These are phyloP conservation scores for Paraplagusia blochii DNA, from an alignment of 2,113 vertebrate species.

Conservation along the genomic window DNA sequence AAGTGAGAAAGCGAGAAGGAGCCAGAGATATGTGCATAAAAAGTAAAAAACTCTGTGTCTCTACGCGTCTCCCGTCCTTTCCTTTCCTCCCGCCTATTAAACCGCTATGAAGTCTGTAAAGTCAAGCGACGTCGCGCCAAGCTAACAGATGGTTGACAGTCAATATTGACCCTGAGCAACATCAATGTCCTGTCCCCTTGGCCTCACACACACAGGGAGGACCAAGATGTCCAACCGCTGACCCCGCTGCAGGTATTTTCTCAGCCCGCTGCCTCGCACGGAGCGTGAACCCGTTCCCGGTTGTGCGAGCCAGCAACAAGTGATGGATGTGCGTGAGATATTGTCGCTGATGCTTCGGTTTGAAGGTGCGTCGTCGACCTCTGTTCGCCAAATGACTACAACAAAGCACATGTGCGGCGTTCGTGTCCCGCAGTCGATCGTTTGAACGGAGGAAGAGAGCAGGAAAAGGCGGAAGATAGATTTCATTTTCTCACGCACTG, in stretches of 20 bases:
- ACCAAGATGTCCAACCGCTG: conserved; percentile 38
- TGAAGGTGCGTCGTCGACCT: conserved; percentile 54
- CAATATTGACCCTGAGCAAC: conserved; percentile 69
- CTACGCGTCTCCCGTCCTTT: conserved; percentile 16
- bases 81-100: conserved; percentile 24
- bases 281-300: conserved; percentile 48
- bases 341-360: conserved; percentile 61
- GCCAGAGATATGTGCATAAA: conserved; percentile 1
- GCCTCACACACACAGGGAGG: conserved; percentile 44
- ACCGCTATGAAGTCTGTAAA: conserved; percentile 50
- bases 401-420: conserved; percentile 33
- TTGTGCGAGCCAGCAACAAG: conserved; percentile 26
- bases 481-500: conserved; percentile 23
- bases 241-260: conserved; percentile 67
- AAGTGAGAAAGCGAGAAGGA: neutral
- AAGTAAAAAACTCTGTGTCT: conserved; percentile 24
- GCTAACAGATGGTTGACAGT: conserved; percentile 68
- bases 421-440: conserved; percentile 22
- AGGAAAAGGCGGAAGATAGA: conserved; percentile 12
- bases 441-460: conserved; percentile 23
- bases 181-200: conserved; percentile 38
- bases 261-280: conserved; percentile 55
- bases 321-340: conserved; percentile 62
- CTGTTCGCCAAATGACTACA: conserved; percentile 45
- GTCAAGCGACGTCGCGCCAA: conserved; percentile 64